A percentile compares a stretch with the other conserved stretches of the same genome.
Conservation (phyloP, 2,888 invertebrate genomes). For the Hedya salicella region DNA sequence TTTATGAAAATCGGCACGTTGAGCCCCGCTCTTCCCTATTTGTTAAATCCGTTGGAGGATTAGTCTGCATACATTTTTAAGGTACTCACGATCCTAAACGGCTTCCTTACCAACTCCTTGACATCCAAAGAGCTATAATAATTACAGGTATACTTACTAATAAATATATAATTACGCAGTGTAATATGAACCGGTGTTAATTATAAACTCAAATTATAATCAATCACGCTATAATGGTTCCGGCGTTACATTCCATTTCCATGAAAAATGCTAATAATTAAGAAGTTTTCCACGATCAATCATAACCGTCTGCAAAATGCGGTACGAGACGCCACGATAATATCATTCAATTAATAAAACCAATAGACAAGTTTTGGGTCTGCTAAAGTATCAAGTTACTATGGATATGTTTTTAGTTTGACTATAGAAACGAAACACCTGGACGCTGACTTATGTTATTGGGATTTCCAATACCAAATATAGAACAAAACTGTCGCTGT, state of each 20-base stretch:
- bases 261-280: conserved; percentile 16
- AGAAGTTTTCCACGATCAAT: conserved; percentile 15
- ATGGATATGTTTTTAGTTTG: conserved; percentile 8
- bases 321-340: not conserved
- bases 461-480: conserved; percentile 23
- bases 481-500: conserved; percentile 14
- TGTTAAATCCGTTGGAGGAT: too few species aligned
- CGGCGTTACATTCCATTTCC: conserved; percentile 10
- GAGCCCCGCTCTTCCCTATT: too few species aligned
- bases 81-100: too few species aligned
- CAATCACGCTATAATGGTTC: not conserved
- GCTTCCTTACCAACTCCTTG: too few species aligned
- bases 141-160: not conserved
- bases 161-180: not conserved
- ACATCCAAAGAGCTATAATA: too few species aligned
- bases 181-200: conserved; percentile 16
- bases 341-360: conserved; percentile 21
- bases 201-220: conserved; percentile 2
- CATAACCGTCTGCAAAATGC: conserved; percentile 14
- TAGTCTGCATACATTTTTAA: too few species aligned
- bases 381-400: conserved; percentile 20
- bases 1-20: too few species aligned
- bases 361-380: conserved; percentile 12
- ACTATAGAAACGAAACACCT: conserved; percentile 25
- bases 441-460: conserved; percentile 22